Percentiles rank a stretch among this genome's conserved stretches.
Conservation (phyloP, 2,113 vertebrate genomes). For the Tiliqua scincoides region DNA sequence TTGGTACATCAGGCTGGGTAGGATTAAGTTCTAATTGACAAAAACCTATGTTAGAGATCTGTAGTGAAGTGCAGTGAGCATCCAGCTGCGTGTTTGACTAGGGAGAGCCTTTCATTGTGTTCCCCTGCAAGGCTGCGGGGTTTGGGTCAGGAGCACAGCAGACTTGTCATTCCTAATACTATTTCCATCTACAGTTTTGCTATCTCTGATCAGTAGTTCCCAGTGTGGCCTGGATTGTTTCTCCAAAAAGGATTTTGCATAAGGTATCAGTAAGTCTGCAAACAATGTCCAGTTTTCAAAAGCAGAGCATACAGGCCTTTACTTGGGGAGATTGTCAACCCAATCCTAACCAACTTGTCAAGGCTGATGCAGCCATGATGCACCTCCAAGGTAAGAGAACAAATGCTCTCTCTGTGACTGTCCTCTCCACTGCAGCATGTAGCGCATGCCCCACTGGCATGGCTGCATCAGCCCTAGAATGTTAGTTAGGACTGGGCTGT, state of each 20-base stretch:
- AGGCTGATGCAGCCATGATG: too few species aligned
- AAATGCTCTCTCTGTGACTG: too few species aligned
- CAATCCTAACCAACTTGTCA: too few species aligned
- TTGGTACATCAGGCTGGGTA: background rate
- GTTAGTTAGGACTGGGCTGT: too few species aligned
- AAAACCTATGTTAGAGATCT: background rate
- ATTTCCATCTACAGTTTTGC: background rate
- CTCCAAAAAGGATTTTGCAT: background rate
- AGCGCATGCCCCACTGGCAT: too few species aligned
- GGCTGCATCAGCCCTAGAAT: too few species aligned
- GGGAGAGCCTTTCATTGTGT: background rate
- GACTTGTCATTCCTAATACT: background rate
- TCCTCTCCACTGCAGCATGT: too few species aligned
- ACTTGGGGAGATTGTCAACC: fast-evolving
- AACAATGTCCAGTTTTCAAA: constrained; percentile 5
- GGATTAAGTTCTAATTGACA: background rate
- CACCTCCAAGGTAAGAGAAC: too few species aligned
- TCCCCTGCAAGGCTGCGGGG: background rate
- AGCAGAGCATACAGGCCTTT: fast-evolving
- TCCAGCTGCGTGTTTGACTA: background rate
- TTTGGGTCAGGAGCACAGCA: background rate
- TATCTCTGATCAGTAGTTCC: background rate
- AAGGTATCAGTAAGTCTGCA: background rate
- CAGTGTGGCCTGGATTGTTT: background rate
- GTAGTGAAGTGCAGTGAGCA: background rate